phyloP scores from a whole-genome alignment of 2,888 invertebrate genomes.

The Malthinus seriepunctatus region DNA sequence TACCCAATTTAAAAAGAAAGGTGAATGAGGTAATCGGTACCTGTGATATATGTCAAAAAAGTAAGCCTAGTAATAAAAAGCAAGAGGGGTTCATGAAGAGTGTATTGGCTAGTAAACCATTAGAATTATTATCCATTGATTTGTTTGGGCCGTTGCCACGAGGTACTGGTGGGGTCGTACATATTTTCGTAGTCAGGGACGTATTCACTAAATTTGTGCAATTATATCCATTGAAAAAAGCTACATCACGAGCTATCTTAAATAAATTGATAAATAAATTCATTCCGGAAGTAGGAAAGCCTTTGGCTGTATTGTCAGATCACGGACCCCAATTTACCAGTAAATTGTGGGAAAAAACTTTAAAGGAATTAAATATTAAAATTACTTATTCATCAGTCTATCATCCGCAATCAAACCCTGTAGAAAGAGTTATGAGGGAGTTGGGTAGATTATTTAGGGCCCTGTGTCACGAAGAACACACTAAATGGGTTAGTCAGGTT shows the following conservation, averaged over 20 bases:
- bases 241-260: neutral
- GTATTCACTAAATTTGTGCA: neutral
- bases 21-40: too few relatives aligned
- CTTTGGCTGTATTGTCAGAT: neutral
- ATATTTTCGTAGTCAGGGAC: neutral
- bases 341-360: neutral
- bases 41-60: too few relatives aligned
- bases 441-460: neutral
- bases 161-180: neutral
- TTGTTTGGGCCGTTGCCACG: neutral
- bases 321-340: conserved; percentile 1
- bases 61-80: too few relatives aligned
- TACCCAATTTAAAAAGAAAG: too few relatives aligned
- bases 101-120: too few relatives aligned
- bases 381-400: too few relatives aligned
- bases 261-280: neutral
- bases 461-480: too few relatives aligned
- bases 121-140: too few relatives aligned
- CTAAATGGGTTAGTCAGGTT: too few relatives aligned
- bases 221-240: neutral
- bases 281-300: neutral
- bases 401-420: conserved; percentile 4
- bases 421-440: neutral
- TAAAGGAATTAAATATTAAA: neutral
- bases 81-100: too few relatives aligned